Evolutionary conservation across 2,888 invertebrate genomes (phyloP).

Genomic region (Scaeva pyrastri): DNA sequence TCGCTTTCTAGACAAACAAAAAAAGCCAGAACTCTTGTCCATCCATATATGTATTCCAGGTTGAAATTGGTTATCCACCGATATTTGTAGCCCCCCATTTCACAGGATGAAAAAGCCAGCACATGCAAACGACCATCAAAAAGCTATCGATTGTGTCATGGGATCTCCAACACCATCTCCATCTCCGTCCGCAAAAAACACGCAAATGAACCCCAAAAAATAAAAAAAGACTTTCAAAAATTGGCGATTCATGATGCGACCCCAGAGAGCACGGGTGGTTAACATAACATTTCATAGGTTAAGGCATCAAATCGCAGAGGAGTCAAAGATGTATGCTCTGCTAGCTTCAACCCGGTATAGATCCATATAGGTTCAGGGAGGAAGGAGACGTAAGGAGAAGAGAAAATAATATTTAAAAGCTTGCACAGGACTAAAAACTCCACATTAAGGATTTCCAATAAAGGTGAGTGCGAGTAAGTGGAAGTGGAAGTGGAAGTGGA

Average conservation of each 20-base stretch:
- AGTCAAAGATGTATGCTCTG: slow-evolving; percentile 27
- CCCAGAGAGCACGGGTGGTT: slow-evolving; percentile 52
- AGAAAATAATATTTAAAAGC: slow-evolving; percentile 21
- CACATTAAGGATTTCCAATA: slow-evolving; percentile 24
- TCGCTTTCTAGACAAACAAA: slow-evolving; percentile 9
- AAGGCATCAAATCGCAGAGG: slow-evolving; percentile 50
- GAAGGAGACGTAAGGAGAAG: slow-evolving; percentile 14
- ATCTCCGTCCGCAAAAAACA: not conserved
- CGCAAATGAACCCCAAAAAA: too few species aligned
- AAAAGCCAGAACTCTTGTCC: slow-evolving; percentile 27
- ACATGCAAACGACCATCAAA: slow-evolving; percentile 65
- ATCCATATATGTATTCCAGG: slow-evolving; percentile 25
- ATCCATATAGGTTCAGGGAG: too few species aligned
- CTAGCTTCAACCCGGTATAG: slow-evolving; percentile 27
- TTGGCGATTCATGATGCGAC: slow-evolving; percentile 73
- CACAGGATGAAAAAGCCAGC: slow-evolving; percentile 12
- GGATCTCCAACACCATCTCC: slow-evolving; percentile 8
- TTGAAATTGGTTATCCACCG: slow-evolving; percentile 66
- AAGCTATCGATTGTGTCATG: slow-evolving; percentile 66
- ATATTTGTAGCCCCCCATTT: not conserved
- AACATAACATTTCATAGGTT: slow-evolving; percentile 48
- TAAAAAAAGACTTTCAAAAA: slow-evolving; percentile 42
- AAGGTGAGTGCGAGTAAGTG: slow-evolving; percentile 27
- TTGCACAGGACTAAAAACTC: not conserved
- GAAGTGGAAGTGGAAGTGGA: too few species aligned